These are phyloP conservation scores for Sander lucioperca DNA, from an alignment of 2,113 vertebrate species.

Conservation along the genomic window DNA sequence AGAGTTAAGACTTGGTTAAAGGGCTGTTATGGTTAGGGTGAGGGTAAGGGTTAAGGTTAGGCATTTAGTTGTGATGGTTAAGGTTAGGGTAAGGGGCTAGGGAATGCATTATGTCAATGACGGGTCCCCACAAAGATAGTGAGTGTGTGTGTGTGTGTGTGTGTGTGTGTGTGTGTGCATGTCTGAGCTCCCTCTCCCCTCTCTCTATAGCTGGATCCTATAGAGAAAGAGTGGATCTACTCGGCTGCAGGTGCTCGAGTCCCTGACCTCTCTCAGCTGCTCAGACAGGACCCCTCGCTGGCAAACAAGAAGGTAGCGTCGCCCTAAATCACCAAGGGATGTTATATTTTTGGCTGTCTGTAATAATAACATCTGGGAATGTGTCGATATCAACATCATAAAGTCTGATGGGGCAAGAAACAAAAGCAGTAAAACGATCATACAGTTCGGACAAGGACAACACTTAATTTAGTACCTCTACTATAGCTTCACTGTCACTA, in stretches of 20 bases:
- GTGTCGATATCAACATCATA: neutral
- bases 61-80: no score
- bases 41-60: no score
- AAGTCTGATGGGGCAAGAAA: neutral
- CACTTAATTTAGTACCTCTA: neutral
- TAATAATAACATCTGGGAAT: neutral
- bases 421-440: neutral
- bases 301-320: conserved; percentile 85
- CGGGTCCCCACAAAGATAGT: conserved; percentile 14
- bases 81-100: no score
- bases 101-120: no score
- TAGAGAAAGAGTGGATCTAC: conserved; percentile 88
- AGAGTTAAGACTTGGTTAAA: no score
- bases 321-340: neutral
- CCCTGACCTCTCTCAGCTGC: conserved; percentile 82
- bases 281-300: conserved; percentile 83
- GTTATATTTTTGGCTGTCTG: neutral
- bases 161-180: neutral
- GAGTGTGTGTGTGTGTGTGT: no score
- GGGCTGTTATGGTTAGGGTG: no score
- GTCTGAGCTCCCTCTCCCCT: conserved; percentile 12
- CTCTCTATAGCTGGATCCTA: conserved; percentile 81
- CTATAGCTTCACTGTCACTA: neutral
- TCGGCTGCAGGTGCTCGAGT: conserved; percentile 83
- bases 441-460: neutral